phyloP scores from a whole-genome alignment of 2,113 vertebrate genomes.

The Parus major region DNA sequence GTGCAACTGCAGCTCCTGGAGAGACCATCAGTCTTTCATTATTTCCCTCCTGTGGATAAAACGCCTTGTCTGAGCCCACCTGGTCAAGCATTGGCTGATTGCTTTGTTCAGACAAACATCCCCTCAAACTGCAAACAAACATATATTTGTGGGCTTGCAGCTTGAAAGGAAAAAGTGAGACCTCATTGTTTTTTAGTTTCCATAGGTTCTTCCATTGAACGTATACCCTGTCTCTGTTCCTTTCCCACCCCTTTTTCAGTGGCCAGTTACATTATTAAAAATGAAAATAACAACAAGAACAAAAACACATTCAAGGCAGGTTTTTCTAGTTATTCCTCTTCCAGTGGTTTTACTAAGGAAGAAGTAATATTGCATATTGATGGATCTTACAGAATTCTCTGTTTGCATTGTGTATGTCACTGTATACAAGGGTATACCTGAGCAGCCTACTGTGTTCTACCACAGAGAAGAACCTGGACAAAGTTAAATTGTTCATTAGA shows the following conservation, averaged over 20 bases:
- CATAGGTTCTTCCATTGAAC: background rate
- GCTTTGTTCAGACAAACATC: background rate
- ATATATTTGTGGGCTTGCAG: background rate
- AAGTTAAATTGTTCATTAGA: background rate
- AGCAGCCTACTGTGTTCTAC: background rate
- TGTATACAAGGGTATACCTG: too few relatives aligned
- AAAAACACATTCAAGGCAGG: accelerated
- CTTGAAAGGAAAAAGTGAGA: background rate
- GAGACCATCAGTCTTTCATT: background rate
- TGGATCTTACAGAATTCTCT: background rate
- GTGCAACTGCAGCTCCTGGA: background rate
- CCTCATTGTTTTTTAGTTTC: background rate
- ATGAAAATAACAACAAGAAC: background rate
- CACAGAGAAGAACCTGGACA: background rate
- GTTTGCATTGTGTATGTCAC: background rate
- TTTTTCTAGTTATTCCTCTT: background rate
- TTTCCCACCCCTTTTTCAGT: background rate
- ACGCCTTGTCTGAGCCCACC: background rate
- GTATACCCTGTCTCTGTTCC: accelerated
- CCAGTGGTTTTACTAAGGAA: background rate
- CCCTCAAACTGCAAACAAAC: background rate
- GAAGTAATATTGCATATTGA: background rate
- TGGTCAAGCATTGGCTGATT: background rate
- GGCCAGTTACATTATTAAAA: background rate
- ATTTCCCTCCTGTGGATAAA: background rate